Conservation (phyloP, 2,888 invertebrate genomes). For the Endomychus coccineus region DNA sequence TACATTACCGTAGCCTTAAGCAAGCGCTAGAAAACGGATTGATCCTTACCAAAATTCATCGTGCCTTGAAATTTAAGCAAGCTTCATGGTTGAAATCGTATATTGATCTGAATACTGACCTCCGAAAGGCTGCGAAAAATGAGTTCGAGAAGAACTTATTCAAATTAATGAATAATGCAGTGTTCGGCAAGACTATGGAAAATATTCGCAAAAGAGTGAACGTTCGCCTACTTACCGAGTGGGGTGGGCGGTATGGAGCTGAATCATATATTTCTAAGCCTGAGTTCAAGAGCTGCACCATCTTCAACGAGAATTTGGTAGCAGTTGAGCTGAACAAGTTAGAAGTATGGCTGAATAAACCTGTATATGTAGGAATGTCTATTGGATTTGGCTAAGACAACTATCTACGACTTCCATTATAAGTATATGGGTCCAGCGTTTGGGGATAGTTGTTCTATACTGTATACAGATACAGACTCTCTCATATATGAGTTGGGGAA, state of each 20-base stretch:
- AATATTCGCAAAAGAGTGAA: constrained; percentile 1
- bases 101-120: too few relatives aligned
- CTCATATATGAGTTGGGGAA: too few relatives aligned
- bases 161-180: too few relatives aligned
- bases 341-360: constrained; percentile 5
- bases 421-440: constrained; percentile 3
- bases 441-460: not conserved
- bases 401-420: constrained; percentile 7
- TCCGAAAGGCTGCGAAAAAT: too few relatives aligned
- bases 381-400: constrained; percentile 5
- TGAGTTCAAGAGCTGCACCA: constrained; percentile 3
- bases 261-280: constrained; percentile 7
- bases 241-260: constrained; percentile 4
- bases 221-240: too few relatives aligned
- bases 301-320: constrained; percentile 2
- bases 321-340: not conserved
- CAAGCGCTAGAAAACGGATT: too few relatives aligned
- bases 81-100: too few relatives aligned
- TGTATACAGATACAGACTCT: too few relatives aligned
- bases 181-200: constrained; percentile 7
- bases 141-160: too few relatives aligned
- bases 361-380: constrained; percentile 6
- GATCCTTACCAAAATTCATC: too few relatives aligned
- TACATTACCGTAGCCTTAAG: too few relatives aligned
- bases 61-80: too few relatives aligned